A percentile compares a stretch with the other conserved stretches of the same genome.
Evolutionary conservation across 2,113 vertebrate genomes (phyloP).

Genomic region (Gila orcuttii): DNA sequence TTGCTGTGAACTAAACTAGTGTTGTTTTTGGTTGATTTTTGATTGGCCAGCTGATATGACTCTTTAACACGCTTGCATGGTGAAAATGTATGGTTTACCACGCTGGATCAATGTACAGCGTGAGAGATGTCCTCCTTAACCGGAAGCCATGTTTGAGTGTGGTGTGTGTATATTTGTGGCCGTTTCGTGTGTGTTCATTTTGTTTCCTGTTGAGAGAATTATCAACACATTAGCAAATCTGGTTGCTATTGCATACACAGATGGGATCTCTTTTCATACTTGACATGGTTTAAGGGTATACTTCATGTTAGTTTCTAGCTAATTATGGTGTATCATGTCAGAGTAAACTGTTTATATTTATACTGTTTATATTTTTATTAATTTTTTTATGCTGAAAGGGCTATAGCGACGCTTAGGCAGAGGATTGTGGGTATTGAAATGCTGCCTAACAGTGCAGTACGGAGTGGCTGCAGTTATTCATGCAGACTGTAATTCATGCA

Average conservation of each 20-base stretch:
- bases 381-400: too few relatives aligned
- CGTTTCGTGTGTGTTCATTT: background rate
- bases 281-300: background rate
- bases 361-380: background rate
- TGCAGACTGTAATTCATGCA: slow-evolving; percentile 28
- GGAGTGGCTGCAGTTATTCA: slow-evolving; percentile 35
- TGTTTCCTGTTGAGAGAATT: slow-evolving; percentile 1
- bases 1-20: slow-evolving; percentile 35
- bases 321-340: background rate
- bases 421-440: slow-evolving; percentile 33
- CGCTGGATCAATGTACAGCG: background rate
- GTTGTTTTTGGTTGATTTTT: background rate
- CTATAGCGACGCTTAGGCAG: background rate
- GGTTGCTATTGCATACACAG: background rate
- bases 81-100: slow-evolving; percentile 14
- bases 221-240: background rate
- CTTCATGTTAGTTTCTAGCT: background rate
- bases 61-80: slow-evolving; percentile 28
- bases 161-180: slow-evolving; percentile 3
- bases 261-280: background rate
- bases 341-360: too few relatives aligned
- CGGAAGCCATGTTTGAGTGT: slow-evolving; percentile 8
- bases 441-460: background rate
- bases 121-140: slow-evolving; percentile 15
- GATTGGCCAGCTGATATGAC: background rate